These are phyloP conservation scores for Trilocha varians DNA, from an alignment of 2,888 invertebrate species.

Conservation along the genomic window DNA sequence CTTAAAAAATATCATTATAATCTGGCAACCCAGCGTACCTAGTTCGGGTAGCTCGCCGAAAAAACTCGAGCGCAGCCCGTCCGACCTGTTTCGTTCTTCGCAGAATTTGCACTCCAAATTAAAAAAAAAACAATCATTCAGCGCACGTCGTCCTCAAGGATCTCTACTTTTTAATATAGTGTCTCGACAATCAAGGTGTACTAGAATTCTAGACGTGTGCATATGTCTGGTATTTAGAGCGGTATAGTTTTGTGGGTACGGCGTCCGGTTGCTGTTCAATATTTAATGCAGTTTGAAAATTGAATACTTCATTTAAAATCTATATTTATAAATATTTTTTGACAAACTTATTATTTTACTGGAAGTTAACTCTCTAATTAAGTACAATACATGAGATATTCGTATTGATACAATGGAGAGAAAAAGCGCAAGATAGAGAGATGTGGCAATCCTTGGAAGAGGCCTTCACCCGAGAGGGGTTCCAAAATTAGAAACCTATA, in stretches of 20 bases:
- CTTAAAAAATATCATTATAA: slow-evolving; percentile 11
- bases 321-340: too few species aligned
- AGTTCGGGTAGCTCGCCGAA: slow-evolving; percentile 44
- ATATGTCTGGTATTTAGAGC: not conserved
- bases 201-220: slow-evolving; percentile 8
- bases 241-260: not conserved
- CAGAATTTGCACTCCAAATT: slow-evolving; percentile 40
- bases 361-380: too few species aligned
- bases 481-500: too few species aligned
- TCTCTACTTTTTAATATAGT: slow-evolving; percentile 45
- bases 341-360: too few species aligned
- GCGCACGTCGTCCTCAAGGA: slow-evolving; percentile 58
- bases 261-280: not conserved
- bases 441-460: too few species aligned
- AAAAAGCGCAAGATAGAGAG: too few species aligned
- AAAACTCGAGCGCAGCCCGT: slow-evolving; percentile 52
- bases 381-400: too few species aligned
- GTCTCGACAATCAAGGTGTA: slow-evolving; percentile 14
- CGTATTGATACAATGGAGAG: too few species aligned
- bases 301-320: too few species aligned
- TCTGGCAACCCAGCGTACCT: slow-evolving; percentile 36
- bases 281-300: too few species aligned
- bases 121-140: slow-evolving; percentile 57
- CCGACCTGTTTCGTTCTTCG: slow-evolving; percentile 61
- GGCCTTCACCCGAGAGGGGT: too few species aligned